Base-by-base conservation (phyloP, 1,140 invertebrate genomes). In the Trachymyrmex cornetzi region DNA sequence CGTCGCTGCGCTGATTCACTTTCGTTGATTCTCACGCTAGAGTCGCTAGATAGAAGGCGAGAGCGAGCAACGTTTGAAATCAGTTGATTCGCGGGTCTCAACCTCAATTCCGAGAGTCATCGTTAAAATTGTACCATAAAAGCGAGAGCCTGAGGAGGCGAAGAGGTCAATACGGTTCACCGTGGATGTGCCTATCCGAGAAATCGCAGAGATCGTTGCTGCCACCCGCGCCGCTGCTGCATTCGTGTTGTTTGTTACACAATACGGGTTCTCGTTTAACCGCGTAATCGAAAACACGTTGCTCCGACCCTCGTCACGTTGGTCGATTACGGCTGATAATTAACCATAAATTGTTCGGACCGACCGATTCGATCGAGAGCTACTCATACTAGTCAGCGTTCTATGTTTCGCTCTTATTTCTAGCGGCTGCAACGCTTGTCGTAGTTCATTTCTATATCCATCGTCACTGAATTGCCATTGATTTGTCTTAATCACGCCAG, bases 321-420 rank as follows among this genome's bases (percentile, higher is more conserved):
- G 44, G 6, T 59, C 38, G 84, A 30, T 48, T 38, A 55, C 38
- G 89, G 84, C 88, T 61, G 89, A 92, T 92, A 93, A 94, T 93
- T 94, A 93, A 81, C 91, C 69, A 90, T 93, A 92, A 91, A 93
- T 92, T 89, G 82, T 90, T 64, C 71, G 19, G 66, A 55, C 84
- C 86, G 85, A 82, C 86, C 87, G 89, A 91, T 90, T 85, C 81
- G 79, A 90, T 90, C 87, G 90, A 44, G n/a, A 79, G 50, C 55
- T 22, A 57, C 55, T 57, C 55, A 4, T 72, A 34, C 34, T n/a
- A 50, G 24, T 71, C 64, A 53, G 14, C 63, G 38, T 66, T 80
- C 24, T 16, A 22, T 16, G 67, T 55, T 38, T 87, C 34, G 30
- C 79, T 88, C 27, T 61, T 27, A 75, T 84, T 84, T 75, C n/a